phyloP scores from a whole-genome alignment of 1,140 invertebrate genomes.

The Apis cerana region DNA sequence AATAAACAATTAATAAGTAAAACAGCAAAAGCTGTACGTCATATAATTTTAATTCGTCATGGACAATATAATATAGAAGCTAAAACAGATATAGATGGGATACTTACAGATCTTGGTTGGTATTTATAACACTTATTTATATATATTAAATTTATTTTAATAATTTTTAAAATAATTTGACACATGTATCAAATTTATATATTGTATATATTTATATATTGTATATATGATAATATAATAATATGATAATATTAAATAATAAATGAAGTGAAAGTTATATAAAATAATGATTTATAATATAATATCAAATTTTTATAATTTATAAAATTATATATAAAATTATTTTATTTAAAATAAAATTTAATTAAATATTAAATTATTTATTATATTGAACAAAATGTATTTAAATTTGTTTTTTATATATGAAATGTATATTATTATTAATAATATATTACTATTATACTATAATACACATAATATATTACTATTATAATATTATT shows the following conservation, averaged over 20 bases:
- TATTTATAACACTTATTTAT: slow-evolving; percentile 45
- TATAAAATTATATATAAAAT: slow-evolving; percentile 9
- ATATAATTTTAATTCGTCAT: slow-evolving; percentile 96
- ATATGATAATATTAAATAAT: not conserved
- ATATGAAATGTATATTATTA: not conserved
- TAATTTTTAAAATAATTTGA: not conserved
- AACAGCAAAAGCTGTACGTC: slow-evolving; percentile 88
- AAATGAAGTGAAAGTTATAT: not conserved
- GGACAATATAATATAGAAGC: slow-evolving; percentile 94
- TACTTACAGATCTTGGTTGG: slow-evolving; percentile 90
- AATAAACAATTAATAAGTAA: slow-evolving; percentile 84
- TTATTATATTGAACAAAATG: not conserved
- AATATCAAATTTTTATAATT: no score
- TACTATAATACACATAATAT: slow-evolving; percentile 73
- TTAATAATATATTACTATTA: not conserved
- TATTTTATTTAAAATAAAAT: slow-evolving; percentile 14
- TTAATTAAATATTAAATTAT: slow-evolving; percentile 7
- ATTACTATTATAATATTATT: slow-evolving; percentile 77
- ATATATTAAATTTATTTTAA: slow-evolving; percentile 5
- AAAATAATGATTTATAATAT: not conserved
- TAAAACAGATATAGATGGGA: slow-evolving; percentile 87
- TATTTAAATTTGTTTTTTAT: not conserved
- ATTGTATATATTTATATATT: not conserved
- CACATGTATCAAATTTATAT: no score
- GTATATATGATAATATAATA: no score